A percentile compares a stretch with the other conserved stretches of the same genome.
These are phyloP conservation scores for Cremastobaeus sp. DNA, from an alignment of 2,888 invertebrate genomes.

Conservation along the genomic window DNA sequence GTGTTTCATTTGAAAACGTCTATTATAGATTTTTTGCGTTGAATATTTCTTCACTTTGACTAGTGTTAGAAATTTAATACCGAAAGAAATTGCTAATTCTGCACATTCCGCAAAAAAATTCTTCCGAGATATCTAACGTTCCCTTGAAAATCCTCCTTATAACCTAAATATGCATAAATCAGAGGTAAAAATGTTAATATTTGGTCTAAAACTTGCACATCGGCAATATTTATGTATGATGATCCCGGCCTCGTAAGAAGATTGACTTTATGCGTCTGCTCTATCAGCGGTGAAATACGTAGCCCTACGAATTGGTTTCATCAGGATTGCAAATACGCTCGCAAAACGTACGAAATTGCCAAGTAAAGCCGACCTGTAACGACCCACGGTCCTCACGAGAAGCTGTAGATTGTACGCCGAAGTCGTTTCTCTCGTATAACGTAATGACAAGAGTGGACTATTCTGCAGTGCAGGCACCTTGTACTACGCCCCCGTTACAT, in stretches of 20 bases:
- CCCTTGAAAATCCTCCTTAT: too few relatives aligned
- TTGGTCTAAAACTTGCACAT: too few relatives aligned
- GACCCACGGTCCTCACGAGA: constrained; percentile 7
- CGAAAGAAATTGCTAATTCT: too few relatives aligned
- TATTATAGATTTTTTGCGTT: too few relatives aligned
- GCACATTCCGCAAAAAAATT: too few relatives aligned
- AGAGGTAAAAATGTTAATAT: too few relatives aligned
- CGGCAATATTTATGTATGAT: constrained; percentile 15
- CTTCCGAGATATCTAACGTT: too few relatives aligned
- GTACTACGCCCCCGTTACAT: neutral
- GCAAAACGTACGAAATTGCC: constrained; percentile 29
- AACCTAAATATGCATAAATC: too few relatives aligned
- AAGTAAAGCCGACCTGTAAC: constrained; percentile 31
- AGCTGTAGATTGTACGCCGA: constrained; percentile 10
- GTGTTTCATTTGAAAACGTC: too few relatives aligned
- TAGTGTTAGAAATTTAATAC: too few relatives aligned
- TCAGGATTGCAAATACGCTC: constrained; percentile 33
- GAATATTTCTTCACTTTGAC: too few relatives aligned
- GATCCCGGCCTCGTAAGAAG: constrained; percentile 5
- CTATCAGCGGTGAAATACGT: neutral
- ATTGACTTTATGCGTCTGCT: constrained; percentile 6
- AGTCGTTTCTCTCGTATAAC: constrained; percentile 17
- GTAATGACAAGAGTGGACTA: constrained; percentile 37
- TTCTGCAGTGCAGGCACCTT: constrained; percentile 13
- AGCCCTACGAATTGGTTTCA: constrained; percentile 22